These are phyloP conservation scores for Drosophila watanabei DNA, from an alignment of 1,140 invertebrate genomes.

Conservation along the genomic window DNA sequence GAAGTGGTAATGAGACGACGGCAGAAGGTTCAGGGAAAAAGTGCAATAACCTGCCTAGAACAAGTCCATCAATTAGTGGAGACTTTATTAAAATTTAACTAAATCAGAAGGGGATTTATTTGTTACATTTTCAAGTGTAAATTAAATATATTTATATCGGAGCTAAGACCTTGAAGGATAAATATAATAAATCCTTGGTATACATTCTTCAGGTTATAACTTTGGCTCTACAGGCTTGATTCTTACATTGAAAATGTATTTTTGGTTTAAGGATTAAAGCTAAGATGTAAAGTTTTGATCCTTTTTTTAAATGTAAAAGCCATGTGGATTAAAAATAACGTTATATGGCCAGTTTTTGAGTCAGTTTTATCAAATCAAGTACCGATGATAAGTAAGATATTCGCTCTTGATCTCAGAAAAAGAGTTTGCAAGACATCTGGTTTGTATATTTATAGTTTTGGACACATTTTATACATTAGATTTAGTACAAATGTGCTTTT, in stretches of 20 bases:
- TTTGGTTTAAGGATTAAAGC: not conserved
- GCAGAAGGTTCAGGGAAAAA: not conserved
- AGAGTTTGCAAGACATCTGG: not conserved
- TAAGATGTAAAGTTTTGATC: not conserved
- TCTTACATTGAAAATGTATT: not conserved
- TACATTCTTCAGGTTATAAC: not conserved
- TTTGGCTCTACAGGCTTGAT: not conserved
- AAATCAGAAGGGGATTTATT: not conserved
- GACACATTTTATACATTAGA: too few species aligned
- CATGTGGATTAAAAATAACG: too few species aligned
- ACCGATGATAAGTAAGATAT: not conserved
- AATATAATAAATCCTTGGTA: too few species aligned
- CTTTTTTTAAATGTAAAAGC: too few species aligned
- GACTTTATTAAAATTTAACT: not conserved
- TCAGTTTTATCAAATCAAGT: not conserved
- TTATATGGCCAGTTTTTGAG: not conserved
- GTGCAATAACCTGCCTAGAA: constrained; percentile 29
- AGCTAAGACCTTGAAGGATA: not conserved
- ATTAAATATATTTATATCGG: not conserved
- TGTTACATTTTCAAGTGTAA: not conserved
- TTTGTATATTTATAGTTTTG: not conserved
- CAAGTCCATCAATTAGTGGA: constrained; percentile 1
- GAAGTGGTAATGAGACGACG: not conserved
- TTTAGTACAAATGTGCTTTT: not conserved
- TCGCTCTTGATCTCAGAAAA: too few species aligned